A percentile compares a stretch with the other conserved stretches of the same genome.
These are phyloP conservation scores for Saccostrea echinata DNA, from an alignment of 1,140 invertebrate species.

Conservation along the genomic window DNA sequence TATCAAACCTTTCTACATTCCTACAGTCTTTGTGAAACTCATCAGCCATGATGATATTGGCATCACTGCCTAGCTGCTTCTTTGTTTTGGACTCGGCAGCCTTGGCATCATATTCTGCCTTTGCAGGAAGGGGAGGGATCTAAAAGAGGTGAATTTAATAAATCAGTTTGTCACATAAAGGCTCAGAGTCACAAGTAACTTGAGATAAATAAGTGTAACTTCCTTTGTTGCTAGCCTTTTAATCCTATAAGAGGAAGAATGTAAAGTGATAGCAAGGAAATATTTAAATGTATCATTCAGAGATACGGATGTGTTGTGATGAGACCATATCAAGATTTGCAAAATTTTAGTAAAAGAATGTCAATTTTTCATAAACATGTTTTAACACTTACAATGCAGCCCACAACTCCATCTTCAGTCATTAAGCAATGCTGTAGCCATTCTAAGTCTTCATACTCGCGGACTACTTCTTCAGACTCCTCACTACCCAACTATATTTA, in stretches of 20 bases:
- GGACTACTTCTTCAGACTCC: slow-evolving; percentile 66
- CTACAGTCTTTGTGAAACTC: slow-evolving; percentile 80
- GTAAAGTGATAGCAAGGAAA: not conserved
- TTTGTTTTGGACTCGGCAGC: slow-evolving; percentile 77
- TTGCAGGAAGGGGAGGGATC: slow-evolving; percentile 80
- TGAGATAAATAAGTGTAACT: not conserved
- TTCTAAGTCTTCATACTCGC: slow-evolving; percentile 81
- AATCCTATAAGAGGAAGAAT: not conserved
- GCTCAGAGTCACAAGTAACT: not conserved
- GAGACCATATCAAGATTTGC: no score
- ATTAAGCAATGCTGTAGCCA: slow-evolving; percentile 80
- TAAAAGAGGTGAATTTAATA: slow-evolving; percentile 41
- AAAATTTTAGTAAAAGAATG: not conserved
- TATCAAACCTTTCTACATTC: slow-evolving; percentile 78
- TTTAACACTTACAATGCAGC: slow-evolving; percentile 80
- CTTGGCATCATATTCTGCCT: slow-evolving; percentile 77
- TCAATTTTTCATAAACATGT: slow-evolving; percentile 45
- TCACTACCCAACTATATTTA: slow-evolving; percentile 44
- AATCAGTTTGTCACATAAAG: not conserved
- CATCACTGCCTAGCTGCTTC: slow-evolving; percentile 76
- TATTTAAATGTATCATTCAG: no score
- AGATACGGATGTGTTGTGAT: no score
- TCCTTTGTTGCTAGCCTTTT: not conserved
- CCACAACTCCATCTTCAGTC: slow-evolving; percentile 75
- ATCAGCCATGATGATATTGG: slow-evolving; percentile 78